A percentile compares a stretch with the other conserved stretches of the same genome.
phyloP scores from a whole-genome alignment of 2,113 vertebrate species.

The Panthera leo region DNA sequence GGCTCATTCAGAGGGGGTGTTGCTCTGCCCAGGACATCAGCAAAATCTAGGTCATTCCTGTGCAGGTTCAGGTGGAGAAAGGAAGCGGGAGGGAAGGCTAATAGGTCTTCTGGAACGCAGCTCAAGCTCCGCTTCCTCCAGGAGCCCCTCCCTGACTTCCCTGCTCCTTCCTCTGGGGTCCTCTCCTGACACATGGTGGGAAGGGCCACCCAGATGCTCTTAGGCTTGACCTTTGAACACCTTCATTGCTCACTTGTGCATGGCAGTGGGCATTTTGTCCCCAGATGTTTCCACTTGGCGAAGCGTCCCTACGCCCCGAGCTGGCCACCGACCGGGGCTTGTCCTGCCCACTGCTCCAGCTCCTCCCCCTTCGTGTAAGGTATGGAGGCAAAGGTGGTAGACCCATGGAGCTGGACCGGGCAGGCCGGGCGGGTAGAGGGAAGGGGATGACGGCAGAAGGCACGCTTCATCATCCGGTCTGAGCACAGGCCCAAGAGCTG shows the following conservation, averaged over 20 bases:
- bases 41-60: background rate
- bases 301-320: accelerated
- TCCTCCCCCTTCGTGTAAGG: background rate
- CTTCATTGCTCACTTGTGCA: background rate
- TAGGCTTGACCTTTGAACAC: background rate
- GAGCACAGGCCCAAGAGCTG: slow-evolving; percentile 47
- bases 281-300: background rate
- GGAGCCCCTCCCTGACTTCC: background rate
- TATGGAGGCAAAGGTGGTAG: accelerated
- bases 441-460: background rate
- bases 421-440: background rate
- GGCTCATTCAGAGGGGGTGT: background rate
- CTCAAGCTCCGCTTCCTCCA: background rate
- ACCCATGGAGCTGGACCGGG: accelerated
- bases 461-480: background rate
- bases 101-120: background rate
- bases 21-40: background rate
- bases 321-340: background rate
- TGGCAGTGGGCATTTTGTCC: background rate
- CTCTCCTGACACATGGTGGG: background rate
- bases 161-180: background rate
- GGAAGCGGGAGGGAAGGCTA: background rate
- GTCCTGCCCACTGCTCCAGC: too few species aligned
- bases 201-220: background rate
- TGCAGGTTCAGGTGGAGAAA: background rate